A percentile compares a stretch with the other conserved stretches of the same genome.
phyloP scores from a whole-genome alignment of 2,797 vertebrate genomes.

The Merluccius polli region DNA sequence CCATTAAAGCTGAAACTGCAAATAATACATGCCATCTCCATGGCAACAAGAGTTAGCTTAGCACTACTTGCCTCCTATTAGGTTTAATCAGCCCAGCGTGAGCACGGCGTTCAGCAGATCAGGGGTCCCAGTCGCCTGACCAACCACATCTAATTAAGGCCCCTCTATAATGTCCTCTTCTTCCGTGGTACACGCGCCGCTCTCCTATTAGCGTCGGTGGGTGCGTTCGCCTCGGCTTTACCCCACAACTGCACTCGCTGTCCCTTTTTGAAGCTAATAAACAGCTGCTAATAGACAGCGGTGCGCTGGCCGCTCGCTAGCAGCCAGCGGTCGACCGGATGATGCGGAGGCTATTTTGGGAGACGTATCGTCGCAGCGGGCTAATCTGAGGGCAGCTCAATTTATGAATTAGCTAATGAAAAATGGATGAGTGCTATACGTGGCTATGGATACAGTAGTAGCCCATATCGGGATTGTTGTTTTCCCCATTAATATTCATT shows the following conservation, averaged over 20 bases:
- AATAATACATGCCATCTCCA: background rate
- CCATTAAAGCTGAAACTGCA: background rate
- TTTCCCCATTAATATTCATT: too few species aligned
- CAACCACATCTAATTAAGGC: background rate
- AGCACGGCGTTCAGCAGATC: background rate
- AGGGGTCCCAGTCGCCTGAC: background rate
- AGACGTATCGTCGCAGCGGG: background rate
- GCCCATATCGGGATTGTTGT: background rate
- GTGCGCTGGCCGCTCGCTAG: too few species aligned
- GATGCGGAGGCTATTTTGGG: background rate
- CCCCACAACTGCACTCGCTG: background rate
- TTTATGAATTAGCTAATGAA: background rate
- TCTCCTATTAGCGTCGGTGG: background rate
- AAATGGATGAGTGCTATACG: background rate
- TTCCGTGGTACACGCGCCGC: background rate
- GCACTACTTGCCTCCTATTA: background rate
- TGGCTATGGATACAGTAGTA: background rate
- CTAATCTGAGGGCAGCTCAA: background rate
- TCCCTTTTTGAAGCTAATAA: background rate
- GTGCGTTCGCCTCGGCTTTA: background rate
- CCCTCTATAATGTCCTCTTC: background rate
- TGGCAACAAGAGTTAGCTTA: background rate
- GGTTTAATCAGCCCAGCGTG: background rate
- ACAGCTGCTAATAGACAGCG: conserved; percentile 34
- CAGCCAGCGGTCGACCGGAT: too few species aligned